Evolutionary conservation across 2,797 vertebrate species (phyloP).

Genomic region (Lagodon rhomboides): DNA sequence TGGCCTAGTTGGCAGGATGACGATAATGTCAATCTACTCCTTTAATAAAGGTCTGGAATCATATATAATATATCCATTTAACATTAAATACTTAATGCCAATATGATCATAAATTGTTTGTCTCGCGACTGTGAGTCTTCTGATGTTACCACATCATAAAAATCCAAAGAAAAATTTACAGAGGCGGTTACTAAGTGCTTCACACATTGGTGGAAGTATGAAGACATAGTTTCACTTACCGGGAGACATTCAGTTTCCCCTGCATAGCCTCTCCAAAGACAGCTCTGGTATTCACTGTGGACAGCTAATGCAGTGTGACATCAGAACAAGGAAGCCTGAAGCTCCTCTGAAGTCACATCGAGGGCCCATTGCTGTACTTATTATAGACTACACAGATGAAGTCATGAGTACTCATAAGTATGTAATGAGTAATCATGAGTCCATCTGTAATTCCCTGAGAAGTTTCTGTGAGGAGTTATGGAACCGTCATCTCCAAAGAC

Average conservation of each 20-base stretch:
- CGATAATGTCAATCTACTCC: not conserved
- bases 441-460: too few relatives aligned
- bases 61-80: not conserved
- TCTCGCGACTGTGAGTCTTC: too few relatives aligned
- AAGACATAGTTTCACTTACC: not conserved
- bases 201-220: not conserved
- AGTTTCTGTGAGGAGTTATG: not conserved
- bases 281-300: not conserved
- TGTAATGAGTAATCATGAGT: not conserved
- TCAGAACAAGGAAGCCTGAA: slow-evolving; percentile 9
- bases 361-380: not conserved
- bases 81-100: not conserved
- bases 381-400: not conserved
- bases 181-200: too few relatives aligned
- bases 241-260: not conserved
- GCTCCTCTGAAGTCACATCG: not conserved
- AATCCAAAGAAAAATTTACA: too few relatives aligned
- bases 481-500: not conserved
- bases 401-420: not conserved
- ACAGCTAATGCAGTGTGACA: slow-evolving; percentile 7
- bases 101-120: not conserved
- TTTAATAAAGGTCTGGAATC: not conserved
- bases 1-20: not conserved
- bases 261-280: not conserved
- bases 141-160: too few relatives aligned